Conservation (phyloP, 2,797 vertebrate species). For the Alcedo quadribrachys region DNA sequence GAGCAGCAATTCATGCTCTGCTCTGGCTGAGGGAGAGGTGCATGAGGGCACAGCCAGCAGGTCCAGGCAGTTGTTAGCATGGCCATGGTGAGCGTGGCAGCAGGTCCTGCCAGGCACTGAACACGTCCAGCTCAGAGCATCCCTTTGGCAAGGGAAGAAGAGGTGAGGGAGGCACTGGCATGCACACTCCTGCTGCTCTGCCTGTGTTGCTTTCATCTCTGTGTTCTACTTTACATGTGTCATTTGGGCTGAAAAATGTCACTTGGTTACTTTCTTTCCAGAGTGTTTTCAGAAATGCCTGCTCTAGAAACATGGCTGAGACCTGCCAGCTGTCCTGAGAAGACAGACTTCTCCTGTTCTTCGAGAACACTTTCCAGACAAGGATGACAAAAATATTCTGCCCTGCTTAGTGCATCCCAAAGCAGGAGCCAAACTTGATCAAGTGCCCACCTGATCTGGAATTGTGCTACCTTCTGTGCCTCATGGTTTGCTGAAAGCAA, state of each 20-base stretch:
- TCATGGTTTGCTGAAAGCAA: neutral
- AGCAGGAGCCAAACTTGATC: neutral
- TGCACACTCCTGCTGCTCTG: neutral
- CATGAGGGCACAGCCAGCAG: neutral
- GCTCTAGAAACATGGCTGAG: neutral
- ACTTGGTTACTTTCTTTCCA: neutral
- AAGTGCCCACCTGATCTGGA: neutral
- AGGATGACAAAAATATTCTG: neutral
- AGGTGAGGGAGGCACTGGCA: neutral
- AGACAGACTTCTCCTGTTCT: neutral
- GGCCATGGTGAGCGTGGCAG: neutral
- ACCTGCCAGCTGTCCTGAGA: neutral
- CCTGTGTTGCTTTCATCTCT: neutral
- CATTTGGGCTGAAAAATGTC: constrained; percentile 20
- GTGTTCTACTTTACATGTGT: neutral
- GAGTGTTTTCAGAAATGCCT: neutral
- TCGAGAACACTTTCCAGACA: neutral
- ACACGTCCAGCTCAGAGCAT: accelerated
- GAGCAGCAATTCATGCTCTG: accelerated
- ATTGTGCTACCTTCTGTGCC: neutral
- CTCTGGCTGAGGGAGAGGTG: neutral
- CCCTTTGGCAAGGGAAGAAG: neutral
- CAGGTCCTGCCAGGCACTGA: neutral
- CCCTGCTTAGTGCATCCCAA: neutral
- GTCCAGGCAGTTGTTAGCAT: neutral